Conservation (phyloP, 1,140 invertebrate species). For the Zaprionus taronus region DNA sequence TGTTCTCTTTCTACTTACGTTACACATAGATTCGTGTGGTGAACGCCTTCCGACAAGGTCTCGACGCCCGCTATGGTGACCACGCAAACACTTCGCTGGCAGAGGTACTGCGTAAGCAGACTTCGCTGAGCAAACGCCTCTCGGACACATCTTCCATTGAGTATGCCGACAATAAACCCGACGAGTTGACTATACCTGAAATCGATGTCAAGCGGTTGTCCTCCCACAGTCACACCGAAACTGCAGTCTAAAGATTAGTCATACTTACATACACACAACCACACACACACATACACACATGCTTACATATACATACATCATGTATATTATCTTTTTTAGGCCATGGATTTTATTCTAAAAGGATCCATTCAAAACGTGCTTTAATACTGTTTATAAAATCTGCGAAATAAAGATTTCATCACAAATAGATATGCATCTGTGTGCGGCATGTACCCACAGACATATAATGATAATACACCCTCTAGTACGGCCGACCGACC, state of each 20-base stretch:
- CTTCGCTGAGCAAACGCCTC: constrained; percentile 94
- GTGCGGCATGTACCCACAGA: too few species aligned
- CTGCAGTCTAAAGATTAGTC: constrained; percentile 90
- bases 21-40: constrained; percentile 96
- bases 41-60: constrained; percentile 99
- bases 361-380: constrained; percentile 34
- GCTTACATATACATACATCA: constrained; percentile 27
- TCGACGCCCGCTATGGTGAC: constrained; percentile 97
- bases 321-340: constrained; percentile 28
- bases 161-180: constrained; percentile 94
- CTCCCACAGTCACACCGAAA: constrained; percentile 96
- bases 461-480: background rate
- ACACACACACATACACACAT: constrained; percentile 9
- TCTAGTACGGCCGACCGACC: too few species aligned
- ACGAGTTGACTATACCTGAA: constrained; percentile 94
- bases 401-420: constrained; percentile 21
- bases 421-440: constrained; percentile 6
- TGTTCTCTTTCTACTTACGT: constrained; percentile 64
- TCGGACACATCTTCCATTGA: constrained; percentile 96
- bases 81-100: constrained; percentile 94
- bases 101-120: constrained; percentile 95
- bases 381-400: constrained; percentile 25
- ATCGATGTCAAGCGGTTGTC: constrained; percentile 95
- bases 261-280: constrained; percentile 1
- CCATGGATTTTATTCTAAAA: too few species aligned